Evolutionary conservation across 2,888 invertebrate species (phyloP), one percentile per base, ranked within the genome.

Genomic region (Pomacea canaliculata): DNA sequence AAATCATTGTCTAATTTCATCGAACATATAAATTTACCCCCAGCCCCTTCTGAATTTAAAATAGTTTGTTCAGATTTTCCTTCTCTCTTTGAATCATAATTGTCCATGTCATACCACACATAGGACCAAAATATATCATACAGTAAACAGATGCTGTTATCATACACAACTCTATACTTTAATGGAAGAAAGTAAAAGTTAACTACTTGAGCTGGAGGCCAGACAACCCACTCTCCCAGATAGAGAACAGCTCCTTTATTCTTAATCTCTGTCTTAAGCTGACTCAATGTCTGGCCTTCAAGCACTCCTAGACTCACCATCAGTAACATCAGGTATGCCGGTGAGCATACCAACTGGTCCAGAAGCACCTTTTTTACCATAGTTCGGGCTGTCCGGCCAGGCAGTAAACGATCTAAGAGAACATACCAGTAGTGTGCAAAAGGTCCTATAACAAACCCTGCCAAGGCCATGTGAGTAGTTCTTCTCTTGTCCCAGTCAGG

Each of bases 151-250:
- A 89, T 82, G 10, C 78, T 51, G 80, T 86, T 89, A 81, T 90
- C 90, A 83, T 96, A 98, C 16, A 96, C 92, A 56, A 98, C 95
- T 87, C 97, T 93, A 90, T 93, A 97, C 84, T 92, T 94, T 13
- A 94, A 94, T 16, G 97, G 96, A 81, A 98, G 90, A 87, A 95
- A 94, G 90, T 95, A 96, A 91, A 98, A 98, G 91, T 97, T 98
- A n/a, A 98, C 92, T 66, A 96, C 92, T 90, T 98, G 97, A 1
- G 96, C 97, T 10, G 96, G 95, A 0, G 97, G 97, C 97, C 97
- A 97, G 49, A 97, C 93, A 10, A 95, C 89, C 95, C 96, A 97
- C 90, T 98, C 97, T 10, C 96, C 96, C 71, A 93, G 92, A 88
- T 96, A 97, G 18, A 97, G 91, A 82, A 92, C 93, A 92, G 93